Conservation (phyloP, 2,888 invertebrate genomes). For the Dorcus hopei region DNA sequence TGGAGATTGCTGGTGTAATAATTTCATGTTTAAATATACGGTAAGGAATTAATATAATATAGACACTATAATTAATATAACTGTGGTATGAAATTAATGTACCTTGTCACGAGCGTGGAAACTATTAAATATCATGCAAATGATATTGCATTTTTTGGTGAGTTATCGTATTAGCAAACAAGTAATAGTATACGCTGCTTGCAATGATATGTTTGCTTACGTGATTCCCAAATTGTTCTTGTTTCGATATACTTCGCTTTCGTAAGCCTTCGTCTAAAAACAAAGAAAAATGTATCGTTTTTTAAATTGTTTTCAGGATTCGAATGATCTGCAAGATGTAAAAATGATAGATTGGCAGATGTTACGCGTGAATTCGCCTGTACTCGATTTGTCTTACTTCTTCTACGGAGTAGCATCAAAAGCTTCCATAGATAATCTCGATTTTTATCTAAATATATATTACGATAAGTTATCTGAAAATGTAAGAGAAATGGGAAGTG, state of each 20-base stretch:
- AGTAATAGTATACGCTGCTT: background rate
- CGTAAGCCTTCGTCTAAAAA: background rate
- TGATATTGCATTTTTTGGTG: too few relatives aligned
- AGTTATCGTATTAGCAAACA: background rate
- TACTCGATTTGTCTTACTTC: conserved; percentile 5
- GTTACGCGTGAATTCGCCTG: background rate
- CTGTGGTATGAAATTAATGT: too few relatives aligned
- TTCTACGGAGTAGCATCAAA: conserved; percentile 1
- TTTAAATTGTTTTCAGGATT: conserved; percentile 8
- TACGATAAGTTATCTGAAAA: conserved; percentile 2
- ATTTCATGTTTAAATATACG: conserved; percentile 5
- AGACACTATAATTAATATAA: too few relatives aligned
- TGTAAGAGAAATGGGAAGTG: conserved; percentile 23
- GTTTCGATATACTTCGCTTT: too few relatives aligned
- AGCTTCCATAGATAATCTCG: background rate
- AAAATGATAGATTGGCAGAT: conserved; percentile 13
- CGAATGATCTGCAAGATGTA: conserved; percentile 5
- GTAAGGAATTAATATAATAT: conserved; percentile 3
- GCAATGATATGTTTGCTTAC: too few relatives aligned
- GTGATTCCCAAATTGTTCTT: too few relatives aligned
- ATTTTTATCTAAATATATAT: background rate
- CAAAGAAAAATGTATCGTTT: background rate
- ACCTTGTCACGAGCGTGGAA: too few relatives aligned
- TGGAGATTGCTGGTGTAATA: conserved; percentile 21
- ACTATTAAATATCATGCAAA: too few relatives aligned